Evolutionary conservation across 2,888 invertebrate genomes (phyloP).

Genomic region (Hypercompe scribonia): DNA sequence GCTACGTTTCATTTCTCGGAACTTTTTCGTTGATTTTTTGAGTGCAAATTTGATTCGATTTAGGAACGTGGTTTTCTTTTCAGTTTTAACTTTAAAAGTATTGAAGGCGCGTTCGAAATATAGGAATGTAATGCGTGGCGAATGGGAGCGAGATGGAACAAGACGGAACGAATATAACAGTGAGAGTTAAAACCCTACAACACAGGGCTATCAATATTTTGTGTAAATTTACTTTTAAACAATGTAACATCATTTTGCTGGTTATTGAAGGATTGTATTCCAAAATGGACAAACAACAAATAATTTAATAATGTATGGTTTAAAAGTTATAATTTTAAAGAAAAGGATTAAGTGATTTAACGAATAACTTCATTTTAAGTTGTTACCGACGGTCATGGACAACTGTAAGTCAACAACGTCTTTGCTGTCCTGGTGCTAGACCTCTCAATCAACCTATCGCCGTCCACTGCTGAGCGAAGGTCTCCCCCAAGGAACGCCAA

Average conservation of each 20-base stretch:
- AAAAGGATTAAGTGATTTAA: no score
- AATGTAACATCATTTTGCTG: neutral
- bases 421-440: no score
- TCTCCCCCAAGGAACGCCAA: no score
- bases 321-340: no score
- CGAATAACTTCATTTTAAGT: no score
- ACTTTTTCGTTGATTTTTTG: slow-evolving; percentile 32
- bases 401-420: no score
- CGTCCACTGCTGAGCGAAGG: no score
- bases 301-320: neutral
- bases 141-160: slow-evolving; percentile 61
- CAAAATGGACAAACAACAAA: neutral
- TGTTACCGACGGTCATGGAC: no score
- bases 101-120: neutral
- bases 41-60: slow-evolving; percentile 33
- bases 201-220: slow-evolving; percentile 33
- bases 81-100: slow-evolving; percentile 32
- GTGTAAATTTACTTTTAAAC: neutral
- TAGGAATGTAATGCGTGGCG: slow-evolving; percentile 50
- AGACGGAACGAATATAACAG: slow-evolving; percentile 69
- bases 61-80: slow-evolving; percentile 37
- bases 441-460: no score
- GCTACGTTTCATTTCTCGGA: slow-evolving; percentile 23
- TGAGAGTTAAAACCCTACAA: slow-evolving; percentile 59
- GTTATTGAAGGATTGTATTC: no score